These are phyloP conservation scores for Halichoerus grypus DNA, from an alignment of 2,113 vertebrate genomes.

Conservation along the genomic window DNA sequence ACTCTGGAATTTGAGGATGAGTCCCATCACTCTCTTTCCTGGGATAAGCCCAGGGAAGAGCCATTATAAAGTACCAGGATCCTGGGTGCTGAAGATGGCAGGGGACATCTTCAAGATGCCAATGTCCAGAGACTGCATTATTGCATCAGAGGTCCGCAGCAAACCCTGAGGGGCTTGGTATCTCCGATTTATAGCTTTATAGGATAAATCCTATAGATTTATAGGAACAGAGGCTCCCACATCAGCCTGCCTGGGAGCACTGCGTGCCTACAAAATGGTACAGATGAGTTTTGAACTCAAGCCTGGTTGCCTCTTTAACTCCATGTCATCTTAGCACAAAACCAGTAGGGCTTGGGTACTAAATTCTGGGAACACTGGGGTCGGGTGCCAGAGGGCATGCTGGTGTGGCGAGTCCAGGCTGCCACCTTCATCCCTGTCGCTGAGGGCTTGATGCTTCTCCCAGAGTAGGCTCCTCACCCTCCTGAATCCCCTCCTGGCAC, in stretches of 20 bases:
- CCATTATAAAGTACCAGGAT: background rate
- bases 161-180: background rate
- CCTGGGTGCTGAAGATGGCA: background rate
- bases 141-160: background rate
- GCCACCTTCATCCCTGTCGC: background rate
- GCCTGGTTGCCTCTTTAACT: background rate
- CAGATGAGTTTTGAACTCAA: background rate
- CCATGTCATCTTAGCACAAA: background rate
- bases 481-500: accelerated
- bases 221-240: background rate
- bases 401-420: background rate
- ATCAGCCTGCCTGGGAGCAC: background rate
- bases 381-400: background rate
- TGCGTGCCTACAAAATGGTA: background rate
- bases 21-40: background rate
- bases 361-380: background rate
- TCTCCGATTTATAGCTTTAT: background rate
- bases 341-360: background rate
- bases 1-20: background rate
- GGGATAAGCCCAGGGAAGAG: background rate
- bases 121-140: background rate
- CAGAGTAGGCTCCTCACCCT: accelerated
- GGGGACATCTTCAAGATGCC: background rate
- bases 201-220: no score
- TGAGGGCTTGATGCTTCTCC: background rate